Evolutionary conservation across 2,888 invertebrate genomes (phyloP), one percentile per base, ranked within the genome.

Genomic region (Dolichomitus sp.): DNA sequence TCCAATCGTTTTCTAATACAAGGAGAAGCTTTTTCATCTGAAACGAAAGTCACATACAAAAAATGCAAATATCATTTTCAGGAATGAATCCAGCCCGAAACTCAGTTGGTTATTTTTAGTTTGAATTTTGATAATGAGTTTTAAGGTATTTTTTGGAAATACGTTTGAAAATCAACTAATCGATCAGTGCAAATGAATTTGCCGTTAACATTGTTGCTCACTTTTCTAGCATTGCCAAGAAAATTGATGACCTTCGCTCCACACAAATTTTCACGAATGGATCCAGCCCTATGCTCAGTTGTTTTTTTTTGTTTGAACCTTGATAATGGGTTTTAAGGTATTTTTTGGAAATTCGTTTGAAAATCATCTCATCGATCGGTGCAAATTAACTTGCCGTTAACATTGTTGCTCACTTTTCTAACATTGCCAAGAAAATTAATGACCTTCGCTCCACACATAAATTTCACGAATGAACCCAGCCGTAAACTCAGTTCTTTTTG

Each of bases 11-110:
- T 27, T 85, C 85, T 11, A 86, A 78, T 9, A 54, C 59, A 0
- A 81, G 7, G 6, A 86, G 66, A 27, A 86, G 83, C 48, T 69
- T 50, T 19, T 86, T 83, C 86, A 86, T 85, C 86, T 86, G 61
- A 19, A 82, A 80, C 9, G 45, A 11, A 2, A 23, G 23, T 23
- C 1, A 19, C 3, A 42, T 50, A 50, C 7, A 19, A 11, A 19
- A 5, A 19, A 27, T 23, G 6, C 14, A 23, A 23, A 3, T 7
- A 9, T 50, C 17, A 7, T 0, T 1, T 9, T 14, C 23, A 9
- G 2, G n/a, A 14, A 4, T 2, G 12, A 12, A 40, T 40, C 40
- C 40, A n/a, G 14, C 0, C n/a, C 14, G n/a, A 4, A 6, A 33
- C 4, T 33, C 33, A 4, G 33, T 4, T 33, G 4, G 7, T 33